phyloP scores from a whole-genome alignment of 1,140 invertebrate genomes.

The Scaptomyza graminum region DNA sequence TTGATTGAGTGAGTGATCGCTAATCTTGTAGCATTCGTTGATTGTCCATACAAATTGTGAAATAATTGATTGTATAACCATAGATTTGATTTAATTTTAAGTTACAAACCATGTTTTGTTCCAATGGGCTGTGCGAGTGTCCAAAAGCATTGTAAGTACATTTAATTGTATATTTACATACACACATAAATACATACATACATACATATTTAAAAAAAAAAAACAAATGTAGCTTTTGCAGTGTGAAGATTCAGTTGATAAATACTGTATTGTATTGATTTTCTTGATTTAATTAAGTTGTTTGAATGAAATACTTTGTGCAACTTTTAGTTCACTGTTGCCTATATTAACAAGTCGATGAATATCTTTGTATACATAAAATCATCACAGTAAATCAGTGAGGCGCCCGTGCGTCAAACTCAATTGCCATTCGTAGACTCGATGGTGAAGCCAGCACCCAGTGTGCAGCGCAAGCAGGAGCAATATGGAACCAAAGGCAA shows the following conservation, averaged over 20 bases:
- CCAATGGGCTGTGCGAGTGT: slow-evolving; percentile 70
- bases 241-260: neutral
- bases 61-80: slow-evolving; percentile 27
- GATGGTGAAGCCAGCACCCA: slow-evolving; percentile 93
- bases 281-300: slow-evolving; percentile 2
- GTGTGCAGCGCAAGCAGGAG: slow-evolving; percentile 90
- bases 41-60: slow-evolving; percentile 7
- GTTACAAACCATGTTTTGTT: slow-evolving; percentile 48
- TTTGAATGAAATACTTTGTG: slow-evolving; percentile 10
- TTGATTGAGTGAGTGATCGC: neutral
- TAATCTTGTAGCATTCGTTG: neutral
- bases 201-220: neutral
- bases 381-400: slow-evolving; percentile 90
- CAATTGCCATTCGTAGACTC: slow-evolving; percentile 96
- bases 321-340: neutral
- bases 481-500: slow-evolving; percentile 85
- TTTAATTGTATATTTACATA: slow-evolving; percentile 33
- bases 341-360: neutral
- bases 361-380: slow-evolving; percentile 20
- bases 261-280: neutral
- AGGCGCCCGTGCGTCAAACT: slow-evolving; percentile 90
- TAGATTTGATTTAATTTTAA: slow-evolving; percentile 19
- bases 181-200: slow-evolving; percentile 7
- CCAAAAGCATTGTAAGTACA: slow-evolving; percentile 54
- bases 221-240: slow-evolving; percentile 6